phyloP scores from a whole-genome alignment of 2,888 invertebrate genomes.

The Mesopsocus fuscifrons region DNA sequence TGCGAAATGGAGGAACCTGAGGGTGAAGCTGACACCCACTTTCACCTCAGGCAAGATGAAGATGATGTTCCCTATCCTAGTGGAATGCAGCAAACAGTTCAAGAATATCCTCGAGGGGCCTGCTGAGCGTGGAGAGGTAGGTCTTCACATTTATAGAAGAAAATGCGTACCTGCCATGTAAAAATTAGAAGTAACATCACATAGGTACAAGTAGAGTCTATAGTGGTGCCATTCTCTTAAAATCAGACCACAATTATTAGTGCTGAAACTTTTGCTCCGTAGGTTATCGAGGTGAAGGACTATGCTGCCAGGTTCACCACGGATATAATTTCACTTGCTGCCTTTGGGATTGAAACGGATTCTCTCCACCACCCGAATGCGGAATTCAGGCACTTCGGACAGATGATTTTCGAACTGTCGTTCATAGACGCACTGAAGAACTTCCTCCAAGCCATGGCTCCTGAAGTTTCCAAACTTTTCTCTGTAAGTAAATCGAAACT shows the following conservation, averaged over 20 bases:
- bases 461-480: neutral
- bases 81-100: neutral
- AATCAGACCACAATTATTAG: neutral
- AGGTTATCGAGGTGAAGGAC: slow-evolving; percentile 6
- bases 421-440: neutral
- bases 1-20: neutral
- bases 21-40: slow-evolving; percentile 1
- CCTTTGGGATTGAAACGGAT: slow-evolving; percentile 18
- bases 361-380: slow-evolving; percentile 14
- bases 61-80: slow-evolving; percentile 4
- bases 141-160: neutral
- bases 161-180: no score
- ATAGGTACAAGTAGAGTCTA: no score
- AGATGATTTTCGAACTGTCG: slow-evolving; percentile 11
- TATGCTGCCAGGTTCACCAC: slow-evolving; percentile 17
- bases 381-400: slow-evolving; percentile 15
- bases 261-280: neutral
- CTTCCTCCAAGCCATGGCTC: neutral
- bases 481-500: no score
- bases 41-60: slow-evolving; percentile 8
- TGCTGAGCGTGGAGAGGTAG: neutral
- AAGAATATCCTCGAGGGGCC: neutral
- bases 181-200: no score
- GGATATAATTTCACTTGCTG: slow-evolving; percentile 19
- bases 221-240: no score